Evolutionary conservation across 2,113 vertebrate genomes (phyloP).

Genomic region (Tringa solitaria): DNA sequence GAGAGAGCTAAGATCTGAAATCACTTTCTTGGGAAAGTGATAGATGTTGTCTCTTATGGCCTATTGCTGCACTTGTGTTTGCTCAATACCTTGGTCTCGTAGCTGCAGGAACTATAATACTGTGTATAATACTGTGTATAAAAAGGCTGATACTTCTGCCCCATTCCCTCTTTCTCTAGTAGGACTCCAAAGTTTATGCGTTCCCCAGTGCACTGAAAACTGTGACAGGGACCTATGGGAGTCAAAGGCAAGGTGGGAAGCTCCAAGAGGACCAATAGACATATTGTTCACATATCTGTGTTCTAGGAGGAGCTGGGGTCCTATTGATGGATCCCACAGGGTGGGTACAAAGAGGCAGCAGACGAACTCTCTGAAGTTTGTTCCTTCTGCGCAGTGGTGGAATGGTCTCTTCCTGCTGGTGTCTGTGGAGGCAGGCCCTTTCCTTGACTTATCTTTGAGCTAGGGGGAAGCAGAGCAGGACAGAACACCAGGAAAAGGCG

Average conservation of each 20-base stretch:
- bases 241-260: background rate
- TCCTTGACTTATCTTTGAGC: background rate
- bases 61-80: background rate
- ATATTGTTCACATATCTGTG: background rate
- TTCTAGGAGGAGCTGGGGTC: background rate
- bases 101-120: background rate
- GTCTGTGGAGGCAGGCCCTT: background rate
- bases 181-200: background rate
- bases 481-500: background rate
- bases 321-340: accelerated
- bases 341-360: background rate
- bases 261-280: background rate
- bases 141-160: background rate
- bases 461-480: background rate
- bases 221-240: background rate
- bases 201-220: background rate
- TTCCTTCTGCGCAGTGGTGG: background rate
- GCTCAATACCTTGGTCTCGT: background rate
- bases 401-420: background rate
- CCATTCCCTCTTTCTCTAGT: background rate
- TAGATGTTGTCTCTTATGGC: background rate
- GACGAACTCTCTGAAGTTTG: background rate
- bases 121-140: too few relatives aligned
- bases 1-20: background rate
- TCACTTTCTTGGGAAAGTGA: background rate